These are phyloP conservation scores for Australoheros scitulus DNA, from an alignment of 2,113 vertebrate species.

Conservation along the genomic window DNA sequence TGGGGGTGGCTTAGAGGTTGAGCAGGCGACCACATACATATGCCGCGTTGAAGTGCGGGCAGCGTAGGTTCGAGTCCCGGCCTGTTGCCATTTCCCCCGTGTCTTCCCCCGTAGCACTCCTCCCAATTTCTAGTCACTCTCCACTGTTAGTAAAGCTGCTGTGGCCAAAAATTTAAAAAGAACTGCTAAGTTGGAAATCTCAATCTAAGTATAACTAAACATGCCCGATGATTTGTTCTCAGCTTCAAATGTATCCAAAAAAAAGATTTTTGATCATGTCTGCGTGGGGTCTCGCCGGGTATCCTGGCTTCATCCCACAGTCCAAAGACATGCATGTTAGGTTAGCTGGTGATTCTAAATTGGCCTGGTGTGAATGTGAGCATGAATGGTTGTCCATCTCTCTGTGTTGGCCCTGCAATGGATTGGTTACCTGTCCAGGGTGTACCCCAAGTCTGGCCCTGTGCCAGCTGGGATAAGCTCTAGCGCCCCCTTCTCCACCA, in stretches of 20 bases:
- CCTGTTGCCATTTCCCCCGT: too few species aligned
- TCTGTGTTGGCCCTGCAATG: neutral
- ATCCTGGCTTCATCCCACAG: neutral
- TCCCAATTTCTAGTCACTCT: too few species aligned
- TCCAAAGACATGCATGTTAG: neutral
- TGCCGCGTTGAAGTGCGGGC: too few species aligned
- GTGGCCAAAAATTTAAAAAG: too few species aligned
- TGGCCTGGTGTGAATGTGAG: neutral
- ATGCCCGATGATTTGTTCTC: neutral
- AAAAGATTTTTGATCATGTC: neutral
- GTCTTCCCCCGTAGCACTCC: too few species aligned
- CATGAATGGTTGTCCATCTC: neutral
- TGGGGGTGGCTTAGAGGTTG: too few species aligned
- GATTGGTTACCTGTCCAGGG: accelerated
- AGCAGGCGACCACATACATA: too few species aligned
- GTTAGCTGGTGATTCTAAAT: neutral
- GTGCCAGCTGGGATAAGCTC: too few species aligned
- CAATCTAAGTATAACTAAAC: neutral
- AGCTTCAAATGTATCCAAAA: neutral
- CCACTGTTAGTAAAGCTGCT: too few species aligned
- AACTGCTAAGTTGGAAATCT: neutral
- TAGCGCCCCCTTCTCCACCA: too few species aligned
- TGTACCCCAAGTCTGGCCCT: neutral
- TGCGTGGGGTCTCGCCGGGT: neutral
- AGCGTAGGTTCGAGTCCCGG: too few species aligned